Evolutionary conservation across 2,888 invertebrate genomes (phyloP).

Genomic region (Drosophila paramelanica): DNA sequence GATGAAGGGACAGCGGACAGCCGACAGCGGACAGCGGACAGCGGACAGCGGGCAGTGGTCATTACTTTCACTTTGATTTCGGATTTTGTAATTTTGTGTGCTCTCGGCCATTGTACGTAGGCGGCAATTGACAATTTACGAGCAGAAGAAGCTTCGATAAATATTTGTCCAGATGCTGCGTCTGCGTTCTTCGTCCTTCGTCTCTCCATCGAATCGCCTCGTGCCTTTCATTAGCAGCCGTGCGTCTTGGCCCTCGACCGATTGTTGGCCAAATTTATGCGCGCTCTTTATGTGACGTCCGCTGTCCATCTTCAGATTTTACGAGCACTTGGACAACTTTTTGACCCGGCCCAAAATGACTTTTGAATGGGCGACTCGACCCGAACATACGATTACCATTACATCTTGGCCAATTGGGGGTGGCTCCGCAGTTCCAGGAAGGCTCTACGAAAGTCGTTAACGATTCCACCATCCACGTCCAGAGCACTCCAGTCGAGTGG

Average conservation of each 20-base stretch:
- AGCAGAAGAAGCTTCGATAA: slow-evolving; percentile 71
- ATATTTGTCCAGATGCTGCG: slow-evolving; percentile 75
- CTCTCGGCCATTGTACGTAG: slow-evolving; percentile 35
- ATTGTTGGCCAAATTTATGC: slow-evolving; percentile 74
- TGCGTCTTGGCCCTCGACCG: slow-evolving; percentile 21
- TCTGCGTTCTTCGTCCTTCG: not conserved
- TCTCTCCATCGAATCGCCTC: slow-evolving; percentile 33
- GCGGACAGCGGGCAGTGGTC: slow-evolving; percentile 49
- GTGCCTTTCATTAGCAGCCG: slow-evolving; percentile 77
- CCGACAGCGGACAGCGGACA: not conserved
- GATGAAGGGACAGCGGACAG: slow-evolving; percentile 5
- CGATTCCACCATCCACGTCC: slow-evolving; percentile 22
- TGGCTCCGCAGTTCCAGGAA: slow-evolving; percentile 20
- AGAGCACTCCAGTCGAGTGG: slow-evolving; percentile 21
- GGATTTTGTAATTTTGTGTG: slow-evolving; percentile 32
- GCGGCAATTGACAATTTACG: slow-evolving; percentile 64
- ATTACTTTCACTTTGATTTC: slow-evolving; percentile 77
- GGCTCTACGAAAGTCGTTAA: slow-evolving; percentile 16
- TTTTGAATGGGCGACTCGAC: slow-evolving; percentile 36
- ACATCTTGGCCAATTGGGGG: not conserved
- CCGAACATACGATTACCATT: slow-evolving; percentile 33
- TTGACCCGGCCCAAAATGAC: slow-evolving; percentile 25
- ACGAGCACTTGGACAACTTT: slow-evolving; percentile 61
- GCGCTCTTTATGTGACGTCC: slow-evolving; percentile 50
- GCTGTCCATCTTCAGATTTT: slow-evolving; percentile 73